Conservation (phyloP, 2,888 invertebrate genomes). For the Drosophila phalerata region DNA sequence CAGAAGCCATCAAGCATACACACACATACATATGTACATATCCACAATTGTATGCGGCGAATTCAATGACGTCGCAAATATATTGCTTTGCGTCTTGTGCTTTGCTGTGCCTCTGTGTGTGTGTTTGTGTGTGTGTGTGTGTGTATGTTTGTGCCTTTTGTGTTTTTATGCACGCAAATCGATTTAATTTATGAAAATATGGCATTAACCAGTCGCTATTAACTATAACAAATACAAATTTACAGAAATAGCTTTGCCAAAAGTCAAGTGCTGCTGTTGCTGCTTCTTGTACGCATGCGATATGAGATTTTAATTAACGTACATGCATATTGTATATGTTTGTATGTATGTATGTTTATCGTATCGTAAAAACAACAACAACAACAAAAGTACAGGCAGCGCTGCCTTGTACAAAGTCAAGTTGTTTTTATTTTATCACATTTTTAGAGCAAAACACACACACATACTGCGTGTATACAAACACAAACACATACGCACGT, state of each 20-base stretch:
- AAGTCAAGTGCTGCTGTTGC: conserved; percentile 24
- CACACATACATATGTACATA: conserved; percentile 28
- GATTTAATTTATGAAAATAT: conserved; percentile 66
- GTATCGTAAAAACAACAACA: conserved; percentile 45
- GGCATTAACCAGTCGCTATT: conserved; percentile 27
- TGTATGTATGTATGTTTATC: conserved; percentile 44
- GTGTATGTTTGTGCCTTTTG: conserved; percentile 38
- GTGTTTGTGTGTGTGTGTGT: conserved; percentile 16
- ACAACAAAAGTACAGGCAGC: conserved; percentile 36
- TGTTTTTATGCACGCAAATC: conserved; percentile 64
- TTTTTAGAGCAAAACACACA: conserved; percentile 32
- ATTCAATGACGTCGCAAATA: conserved; percentile 81
- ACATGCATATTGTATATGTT: conserved; percentile 25
- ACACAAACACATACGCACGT: conserved; percentile 28
- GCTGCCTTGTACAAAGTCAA: conserved; percentile 26
- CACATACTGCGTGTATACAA: too few species aligned
- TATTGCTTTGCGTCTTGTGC: conserved; percentile 61
- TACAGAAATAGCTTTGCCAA: conserved; percentile 13
- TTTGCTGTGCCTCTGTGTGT: conserved; percentile 27
- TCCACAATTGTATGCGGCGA: conserved; percentile 65
- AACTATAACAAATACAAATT: conserved; percentile 13
- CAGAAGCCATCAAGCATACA: conserved; percentile 31
- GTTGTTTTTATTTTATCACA: conserved; percentile 37
- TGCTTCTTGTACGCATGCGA: conserved; percentile 33
- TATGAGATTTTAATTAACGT: conserved; percentile 50